These are phyloP conservation scores for Ursus arctos DNA, from an alignment of 2,113 vertebrate species.

Conservation along the genomic window DNA sequence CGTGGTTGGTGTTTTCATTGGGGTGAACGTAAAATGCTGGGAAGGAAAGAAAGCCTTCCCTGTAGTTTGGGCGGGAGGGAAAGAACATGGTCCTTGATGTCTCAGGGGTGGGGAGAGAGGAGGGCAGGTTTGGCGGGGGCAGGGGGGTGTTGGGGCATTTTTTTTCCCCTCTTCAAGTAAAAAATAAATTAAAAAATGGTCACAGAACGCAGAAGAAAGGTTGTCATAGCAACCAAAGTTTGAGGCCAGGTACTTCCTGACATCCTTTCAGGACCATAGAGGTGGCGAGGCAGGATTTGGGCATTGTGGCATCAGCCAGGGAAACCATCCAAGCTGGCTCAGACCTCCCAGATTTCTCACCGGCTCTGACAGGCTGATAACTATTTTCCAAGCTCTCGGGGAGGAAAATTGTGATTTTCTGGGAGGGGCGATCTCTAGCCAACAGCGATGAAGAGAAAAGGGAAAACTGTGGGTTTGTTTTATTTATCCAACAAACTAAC, in stretches of 20 bases:
- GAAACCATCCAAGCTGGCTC: background rate
- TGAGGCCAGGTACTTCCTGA: constrained; percentile 66
- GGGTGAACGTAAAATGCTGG: background rate
- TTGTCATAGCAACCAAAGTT: constrained; percentile 81
- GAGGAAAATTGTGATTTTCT: constrained; percentile 62
- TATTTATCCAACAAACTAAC: background rate
- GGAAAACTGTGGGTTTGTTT: background rate
- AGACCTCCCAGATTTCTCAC: background rate
- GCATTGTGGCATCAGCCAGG: fast-evolving
- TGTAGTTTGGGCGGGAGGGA: background rate
- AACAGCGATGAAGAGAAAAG: background rate
- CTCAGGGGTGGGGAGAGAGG: fast-evolving
- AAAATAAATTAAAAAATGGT: constrained; percentile 57
- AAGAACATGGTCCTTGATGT: background rate
- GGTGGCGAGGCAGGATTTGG: background rate
- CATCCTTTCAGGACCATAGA: background rate
- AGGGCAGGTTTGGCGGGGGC: background rate
- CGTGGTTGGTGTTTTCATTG: background rate
- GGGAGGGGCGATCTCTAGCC: background rate
- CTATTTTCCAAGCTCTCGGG: constrained; percentile 36
- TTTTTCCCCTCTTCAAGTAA: background rate
- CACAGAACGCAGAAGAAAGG: constrained; percentile 66
- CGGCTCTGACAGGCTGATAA: constrained; percentile 43
- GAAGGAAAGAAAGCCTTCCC: background rate
- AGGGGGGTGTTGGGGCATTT: background rate